A percentile compares a stretch with the other conserved stretches of the same genome.
Conservation (phyloP, 2,888 invertebrate genomes). For the Dicyrtomina minuta region DNA sequence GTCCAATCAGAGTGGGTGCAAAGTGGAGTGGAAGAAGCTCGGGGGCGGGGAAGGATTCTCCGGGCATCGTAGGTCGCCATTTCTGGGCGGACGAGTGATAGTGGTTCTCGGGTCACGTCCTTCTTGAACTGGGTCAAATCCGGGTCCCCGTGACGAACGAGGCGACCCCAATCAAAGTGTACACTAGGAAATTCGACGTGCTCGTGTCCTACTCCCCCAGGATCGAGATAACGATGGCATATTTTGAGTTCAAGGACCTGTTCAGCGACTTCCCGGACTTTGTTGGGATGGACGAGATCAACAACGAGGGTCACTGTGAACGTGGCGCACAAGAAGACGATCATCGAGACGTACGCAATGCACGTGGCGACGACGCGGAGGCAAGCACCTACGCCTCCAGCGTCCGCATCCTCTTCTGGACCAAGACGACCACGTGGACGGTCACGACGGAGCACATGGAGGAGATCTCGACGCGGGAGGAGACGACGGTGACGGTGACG, state of each 20-base stretch:
- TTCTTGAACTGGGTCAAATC: background rate
- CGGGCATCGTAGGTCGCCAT: background rate
- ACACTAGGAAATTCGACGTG: background rate
- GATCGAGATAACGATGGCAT: background rate
- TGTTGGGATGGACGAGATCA: conserved; percentile 24
- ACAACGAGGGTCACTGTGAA: conserved; percentile 19
- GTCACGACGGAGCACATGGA: background rate
- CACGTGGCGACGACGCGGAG: conserved; percentile 1
- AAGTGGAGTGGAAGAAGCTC: background rate
- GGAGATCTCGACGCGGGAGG: background rate
- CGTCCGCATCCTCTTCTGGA: background rate
- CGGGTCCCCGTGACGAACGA: background rate
- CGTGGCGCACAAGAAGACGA: conserved; percentile 3
- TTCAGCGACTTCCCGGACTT: background rate
- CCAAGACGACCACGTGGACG: background rate
- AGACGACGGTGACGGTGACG: conserved; percentile 18
- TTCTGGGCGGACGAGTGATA: background rate
- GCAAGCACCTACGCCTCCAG: conserved; percentile 13
- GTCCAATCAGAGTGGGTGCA: conserved; percentile 21
- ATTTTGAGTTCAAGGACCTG: conserved; percentile 26
- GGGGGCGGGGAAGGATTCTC: background rate
- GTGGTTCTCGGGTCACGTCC: conserved; percentile 19
- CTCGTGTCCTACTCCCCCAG: conserved; percentile 11
- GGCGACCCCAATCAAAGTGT: background rate
- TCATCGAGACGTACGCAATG: conserved; percentile 17